Percentiles rank a stretch among this genome's conserved stretches.
phyloP scores from a whole-genome alignment of 2,113 vertebrate species.

The Aldabrachelys gigantea region DNA sequence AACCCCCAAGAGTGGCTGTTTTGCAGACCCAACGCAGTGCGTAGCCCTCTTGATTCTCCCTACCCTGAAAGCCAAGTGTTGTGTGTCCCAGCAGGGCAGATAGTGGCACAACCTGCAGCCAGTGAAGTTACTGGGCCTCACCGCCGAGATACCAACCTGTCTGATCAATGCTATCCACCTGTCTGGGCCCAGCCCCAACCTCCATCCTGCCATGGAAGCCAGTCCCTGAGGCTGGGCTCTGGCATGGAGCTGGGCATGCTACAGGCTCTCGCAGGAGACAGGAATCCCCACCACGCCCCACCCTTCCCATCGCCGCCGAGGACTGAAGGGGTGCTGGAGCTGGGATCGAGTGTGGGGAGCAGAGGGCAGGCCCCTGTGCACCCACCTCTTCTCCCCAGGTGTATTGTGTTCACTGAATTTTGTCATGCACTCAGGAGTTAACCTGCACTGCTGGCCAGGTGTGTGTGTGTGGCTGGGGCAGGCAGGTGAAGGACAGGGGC shows the following conservation, averaged over 20 bases:
- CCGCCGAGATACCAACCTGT: not conserved
- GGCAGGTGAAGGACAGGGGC: not conserved
- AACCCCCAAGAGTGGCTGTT: not conserved
- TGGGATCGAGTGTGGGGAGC: not conserved
- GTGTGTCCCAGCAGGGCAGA: not conserved
- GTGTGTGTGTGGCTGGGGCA: not conserved
- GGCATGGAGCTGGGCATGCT: not conserved
- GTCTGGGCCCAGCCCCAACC: not conserved
- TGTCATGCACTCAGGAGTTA: not conserved
- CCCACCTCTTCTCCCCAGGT: not conserved
- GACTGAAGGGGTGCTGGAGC: not conserved
- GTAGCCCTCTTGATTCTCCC: not conserved
- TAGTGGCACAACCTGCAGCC: not conserved
- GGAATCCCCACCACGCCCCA: not conserved
- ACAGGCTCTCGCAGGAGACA: not conserved
- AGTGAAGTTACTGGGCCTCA: not conserved
- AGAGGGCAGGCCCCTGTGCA: not conserved
- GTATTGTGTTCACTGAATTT: not conserved
- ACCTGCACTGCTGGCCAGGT: not conserved
- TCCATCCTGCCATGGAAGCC: not conserved
- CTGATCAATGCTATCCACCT: not conserved
- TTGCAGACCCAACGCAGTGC: not conserved
- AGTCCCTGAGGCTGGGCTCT: not conserved
- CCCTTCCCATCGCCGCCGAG: not conserved
- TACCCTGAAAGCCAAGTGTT: not conserved